phyloP scores from a whole-genome alignment of 2,113 vertebrate species.

The Amia ocellicauda region DNA sequence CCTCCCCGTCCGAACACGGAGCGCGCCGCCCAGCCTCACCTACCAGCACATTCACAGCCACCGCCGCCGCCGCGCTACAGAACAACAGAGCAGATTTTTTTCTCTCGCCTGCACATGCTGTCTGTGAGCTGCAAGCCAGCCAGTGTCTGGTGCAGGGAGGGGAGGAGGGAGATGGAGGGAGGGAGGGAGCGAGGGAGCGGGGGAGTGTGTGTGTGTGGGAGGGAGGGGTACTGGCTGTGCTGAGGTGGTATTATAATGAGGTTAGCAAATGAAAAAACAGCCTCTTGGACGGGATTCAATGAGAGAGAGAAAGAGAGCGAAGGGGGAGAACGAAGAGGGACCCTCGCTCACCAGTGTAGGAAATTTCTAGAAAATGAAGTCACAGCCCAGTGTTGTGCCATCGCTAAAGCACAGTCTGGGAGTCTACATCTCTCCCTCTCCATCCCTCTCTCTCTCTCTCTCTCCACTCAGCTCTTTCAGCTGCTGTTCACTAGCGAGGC shows the following conservation, averaged over 20 bases:
- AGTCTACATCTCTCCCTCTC: neutral
- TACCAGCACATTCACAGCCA: slow-evolving; percentile 4
- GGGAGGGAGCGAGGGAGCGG: slow-evolving; percentile 4
- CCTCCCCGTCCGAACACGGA: neutral
- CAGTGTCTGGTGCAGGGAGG: neutral
- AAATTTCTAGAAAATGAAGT: slow-evolving; percentile 20
- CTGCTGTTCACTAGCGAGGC: neutral
- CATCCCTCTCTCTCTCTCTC: too few relatives aligned
- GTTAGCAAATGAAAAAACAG: slow-evolving; percentile 9
- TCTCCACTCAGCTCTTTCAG: neutral
- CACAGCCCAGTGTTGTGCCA: neutral
- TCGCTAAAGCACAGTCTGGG: neutral
- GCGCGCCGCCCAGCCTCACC: neutral
- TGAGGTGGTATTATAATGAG: slow-evolving; percentile 13
- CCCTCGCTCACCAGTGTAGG: neutral
- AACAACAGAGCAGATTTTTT: neutral
- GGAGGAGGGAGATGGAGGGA: neutral
- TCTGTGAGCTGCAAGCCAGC: slow-evolving; percentile 6
- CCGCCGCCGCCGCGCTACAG: slow-evolving; percentile 1
- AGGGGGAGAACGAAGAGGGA: neutral
- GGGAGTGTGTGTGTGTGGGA: neutral
- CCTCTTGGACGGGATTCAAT: slow-evolving; percentile 18
- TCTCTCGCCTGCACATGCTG: neutral
- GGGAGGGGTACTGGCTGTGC: neutral
- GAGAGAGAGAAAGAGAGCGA: neutral